Base-by-base conservation (phyloP, 2,113 vertebrate species). In the Takifugu bimaculatus region DNA sequence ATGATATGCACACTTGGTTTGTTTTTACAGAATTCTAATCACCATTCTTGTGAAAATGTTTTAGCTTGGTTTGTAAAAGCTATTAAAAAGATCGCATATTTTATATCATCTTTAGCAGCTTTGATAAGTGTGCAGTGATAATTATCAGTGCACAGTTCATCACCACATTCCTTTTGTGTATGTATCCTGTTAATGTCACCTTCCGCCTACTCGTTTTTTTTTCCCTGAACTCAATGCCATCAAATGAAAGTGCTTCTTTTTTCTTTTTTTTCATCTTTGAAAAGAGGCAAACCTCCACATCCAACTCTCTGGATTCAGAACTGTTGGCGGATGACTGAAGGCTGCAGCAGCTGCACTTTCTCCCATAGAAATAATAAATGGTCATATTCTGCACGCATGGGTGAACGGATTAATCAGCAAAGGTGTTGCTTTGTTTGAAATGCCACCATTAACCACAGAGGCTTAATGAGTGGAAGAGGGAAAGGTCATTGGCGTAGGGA, bases 371-470 rank as follows among this genome's bases (percentile, higher is more conserved):
- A 43, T 62, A 72, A 78, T 80, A 65, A 85, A 84, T 81, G 51
- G 47, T 72, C 63, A 25, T 60, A 77, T 79, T 74, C 77, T 27
- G 26, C 52, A 68, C 49, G 71, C 68, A 57, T 65, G 63, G 71
- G 74, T 77, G 80, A 85, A 81, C 74, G 77, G 77, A 90, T 87
- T 86, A 76, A 89, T 88, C 87, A 89, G 78, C 53, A 55, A 80
- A 86, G 81, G 77, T 87, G 85, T 80, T 85, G 29, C 77, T 83
- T 78, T 88, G 81, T 86, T 86, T 80, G 54, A 92, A 91, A 91
- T 91, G 88, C 77, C 89, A 88, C 74, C 85, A 84, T 90, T 85
- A 90, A 87, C 78, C 83, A 77, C 78, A 71, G 77, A 12, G 68
- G 74, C 85, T 80, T 89, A 89, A 91, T 90, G 87, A 88, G 82